A percentile compares a stretch with the other conserved stretches of the same genome.
These are phyloP conservation scores for Cyphomyrmex costatus DNA, from an alignment of 1,140 invertebrate species.

Conservation along the genomic window DNA sequence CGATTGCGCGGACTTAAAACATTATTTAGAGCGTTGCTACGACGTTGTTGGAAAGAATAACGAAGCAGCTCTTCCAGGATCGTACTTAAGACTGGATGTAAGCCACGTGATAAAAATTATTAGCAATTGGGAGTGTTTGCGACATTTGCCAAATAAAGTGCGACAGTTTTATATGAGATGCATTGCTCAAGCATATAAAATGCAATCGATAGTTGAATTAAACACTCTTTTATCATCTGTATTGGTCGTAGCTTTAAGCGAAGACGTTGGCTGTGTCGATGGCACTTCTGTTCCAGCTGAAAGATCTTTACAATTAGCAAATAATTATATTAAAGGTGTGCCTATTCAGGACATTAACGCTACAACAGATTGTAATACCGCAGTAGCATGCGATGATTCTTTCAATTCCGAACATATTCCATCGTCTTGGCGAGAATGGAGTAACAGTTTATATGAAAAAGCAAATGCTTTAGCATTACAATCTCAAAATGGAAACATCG, in stretches of 20 bases:
- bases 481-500: neutral
- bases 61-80: neutral
- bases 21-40: constrained; percentile 12
- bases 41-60: neutral
- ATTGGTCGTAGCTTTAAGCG: neutral
- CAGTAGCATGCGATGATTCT: neutral
- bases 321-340: constrained; percentile 9
- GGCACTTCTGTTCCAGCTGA: neutral
- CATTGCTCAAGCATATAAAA: constrained; percentile 20
- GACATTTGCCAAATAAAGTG: neutral
- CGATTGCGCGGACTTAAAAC: neutral
- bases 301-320: neutral
- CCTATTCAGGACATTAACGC: neutral
- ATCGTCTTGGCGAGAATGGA: neutral
- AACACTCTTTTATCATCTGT: neutral
- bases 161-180: constrained; percentile 13
- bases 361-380: neutral
- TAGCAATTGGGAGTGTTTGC: constrained; percentile 7
- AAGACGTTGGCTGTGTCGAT: neutral
- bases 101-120: neutral
- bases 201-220: neutral
- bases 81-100: neutral
- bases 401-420: neutral
- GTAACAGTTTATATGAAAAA: too few species aligned
- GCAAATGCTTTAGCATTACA: too few species aligned